Evolutionary conservation across 23 tunicate species (phyloP).

Genomic region (Phallusia fumigata): DNA sequence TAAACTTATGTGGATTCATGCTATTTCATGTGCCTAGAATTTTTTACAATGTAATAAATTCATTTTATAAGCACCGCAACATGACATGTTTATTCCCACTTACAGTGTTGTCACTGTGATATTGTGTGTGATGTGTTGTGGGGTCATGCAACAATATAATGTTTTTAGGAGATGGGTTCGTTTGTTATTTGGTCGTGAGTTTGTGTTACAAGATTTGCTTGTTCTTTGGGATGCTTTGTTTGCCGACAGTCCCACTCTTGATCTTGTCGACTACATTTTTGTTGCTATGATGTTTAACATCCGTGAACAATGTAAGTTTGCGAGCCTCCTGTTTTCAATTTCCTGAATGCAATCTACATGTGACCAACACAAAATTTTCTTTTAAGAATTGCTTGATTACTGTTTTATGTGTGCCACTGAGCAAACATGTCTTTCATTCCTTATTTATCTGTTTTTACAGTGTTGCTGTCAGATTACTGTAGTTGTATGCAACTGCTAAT

Average conservation of each 20-base stretch:
- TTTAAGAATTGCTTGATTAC: no score
- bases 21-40: no score
- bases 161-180: constrained; percentile 85
- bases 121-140: no score
- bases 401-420: no score
- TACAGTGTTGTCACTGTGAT: no score
- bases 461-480: constrained; percentile 64
- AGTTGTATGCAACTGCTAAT: constrained; percentile 67
- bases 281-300: constrained; percentile 90
- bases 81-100: background rate
- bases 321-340: no score
- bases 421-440: no score
- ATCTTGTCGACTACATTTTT: constrained; percentile 88
- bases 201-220: constrained; percentile 86
- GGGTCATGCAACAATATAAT: background rate
- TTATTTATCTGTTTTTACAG: no score
- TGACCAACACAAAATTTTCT: no score
- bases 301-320: constrained; percentile 54
- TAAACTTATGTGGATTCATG: no score
- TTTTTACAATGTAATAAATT: background rate
- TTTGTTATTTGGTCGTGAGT: constrained; percentile 94
- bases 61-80: no score
- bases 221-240: constrained; percentile 96
- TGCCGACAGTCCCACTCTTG: constrained; percentile 70
- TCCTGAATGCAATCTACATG: no score